A percentile compares a stretch with the other conserved stretches of the same genome.
Evolutionary conservation across 2,797 vertebrate genomes (phyloP).

Genomic region (Danio jaintianensis): DNA sequence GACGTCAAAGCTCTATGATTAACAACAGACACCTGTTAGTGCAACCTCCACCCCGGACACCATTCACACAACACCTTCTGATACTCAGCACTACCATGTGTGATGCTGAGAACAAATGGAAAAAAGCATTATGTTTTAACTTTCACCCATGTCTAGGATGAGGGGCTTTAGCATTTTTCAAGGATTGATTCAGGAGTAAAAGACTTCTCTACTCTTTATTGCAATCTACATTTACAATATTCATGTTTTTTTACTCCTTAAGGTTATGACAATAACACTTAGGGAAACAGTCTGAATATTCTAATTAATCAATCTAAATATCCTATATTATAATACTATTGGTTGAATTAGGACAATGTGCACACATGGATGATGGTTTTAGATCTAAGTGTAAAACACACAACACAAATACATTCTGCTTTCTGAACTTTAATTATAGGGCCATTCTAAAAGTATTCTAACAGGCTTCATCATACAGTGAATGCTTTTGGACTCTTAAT

Average conservation of each 20-base stretch:
- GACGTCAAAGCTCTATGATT: slow-evolving; percentile 42
- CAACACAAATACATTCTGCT: too few relatives aligned
- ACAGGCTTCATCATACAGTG: too few relatives aligned
- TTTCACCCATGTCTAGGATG: background rate
- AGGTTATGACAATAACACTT: background rate
- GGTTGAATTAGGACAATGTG: too few relatives aligned
- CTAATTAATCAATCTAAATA: background rate
- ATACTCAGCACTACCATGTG: background rate
- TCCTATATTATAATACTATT: background rate
- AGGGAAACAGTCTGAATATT: background rate
- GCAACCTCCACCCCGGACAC: slow-evolving; percentile 28
- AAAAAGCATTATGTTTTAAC: background rate
- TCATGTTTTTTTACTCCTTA: background rate
- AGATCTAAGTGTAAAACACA: too few relatives aligned
- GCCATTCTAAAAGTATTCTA: too few relatives aligned
- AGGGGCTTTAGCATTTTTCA: background rate
- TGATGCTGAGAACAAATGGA: background rate
- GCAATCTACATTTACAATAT: background rate
- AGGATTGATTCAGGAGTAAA: background rate
- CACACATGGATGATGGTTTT: too few relatives aligned
- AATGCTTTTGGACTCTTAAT: too few relatives aligned
- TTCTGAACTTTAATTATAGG: too few relatives aligned
- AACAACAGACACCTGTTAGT: slow-evolving; percentile 33
- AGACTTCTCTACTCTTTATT: background rate
- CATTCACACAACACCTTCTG: slow-evolving; percentile 8